Conservation (phyloP, 2,888 invertebrate genomes). For the Keiferia lycopersicella region DNA sequence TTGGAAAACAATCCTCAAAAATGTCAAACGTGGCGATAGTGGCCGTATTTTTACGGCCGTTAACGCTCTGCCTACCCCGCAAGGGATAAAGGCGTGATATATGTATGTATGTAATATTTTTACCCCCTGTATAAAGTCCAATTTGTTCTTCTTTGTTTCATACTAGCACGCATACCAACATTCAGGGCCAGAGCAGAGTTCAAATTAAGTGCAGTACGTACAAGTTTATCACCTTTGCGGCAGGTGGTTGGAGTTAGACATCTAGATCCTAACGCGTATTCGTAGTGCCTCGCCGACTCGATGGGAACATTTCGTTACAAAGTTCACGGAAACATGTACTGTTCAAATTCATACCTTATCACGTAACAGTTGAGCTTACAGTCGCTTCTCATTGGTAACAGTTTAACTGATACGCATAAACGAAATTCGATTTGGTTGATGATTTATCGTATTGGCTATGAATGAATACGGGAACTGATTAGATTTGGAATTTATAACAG, state of each 20-base stretch:
- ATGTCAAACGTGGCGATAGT: no score
- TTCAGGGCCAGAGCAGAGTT: not conserved
- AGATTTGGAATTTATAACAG: slow-evolving; percentile 8
- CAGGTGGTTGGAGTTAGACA: not conserved
- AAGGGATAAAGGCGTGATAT: no score
- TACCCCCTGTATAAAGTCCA: no score
- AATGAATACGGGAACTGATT: slow-evolving; percentile 9
- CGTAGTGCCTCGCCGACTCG: slow-evolving; percentile 27
- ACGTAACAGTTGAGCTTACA: slow-evolving; percentile 43
- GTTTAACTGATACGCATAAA: slow-evolving; percentile 54
- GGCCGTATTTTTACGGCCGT: no score
- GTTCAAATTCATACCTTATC: slow-evolving; percentile 43
- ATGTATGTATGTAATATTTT: no score
- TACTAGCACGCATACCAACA: not conserved
- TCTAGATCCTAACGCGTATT: slow-evolving; percentile 11
- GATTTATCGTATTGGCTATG: slow-evolving; percentile 40
- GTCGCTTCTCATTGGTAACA: slow-evolving; percentile 43
- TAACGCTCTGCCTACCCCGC: no score
- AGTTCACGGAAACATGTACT: slow-evolving; percentile 30
- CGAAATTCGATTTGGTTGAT: slow-evolving; percentile 42
- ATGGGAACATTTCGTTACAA: slow-evolving; percentile 33
- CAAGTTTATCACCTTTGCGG: slow-evolving; percentile 10
- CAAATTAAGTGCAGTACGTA: not conserved
- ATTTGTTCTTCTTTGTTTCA: not conserved
- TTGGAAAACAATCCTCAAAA: no score